Conservation (phyloP, 2,797 vertebrate genomes). For the Phoxinus dragarum region DNA sequence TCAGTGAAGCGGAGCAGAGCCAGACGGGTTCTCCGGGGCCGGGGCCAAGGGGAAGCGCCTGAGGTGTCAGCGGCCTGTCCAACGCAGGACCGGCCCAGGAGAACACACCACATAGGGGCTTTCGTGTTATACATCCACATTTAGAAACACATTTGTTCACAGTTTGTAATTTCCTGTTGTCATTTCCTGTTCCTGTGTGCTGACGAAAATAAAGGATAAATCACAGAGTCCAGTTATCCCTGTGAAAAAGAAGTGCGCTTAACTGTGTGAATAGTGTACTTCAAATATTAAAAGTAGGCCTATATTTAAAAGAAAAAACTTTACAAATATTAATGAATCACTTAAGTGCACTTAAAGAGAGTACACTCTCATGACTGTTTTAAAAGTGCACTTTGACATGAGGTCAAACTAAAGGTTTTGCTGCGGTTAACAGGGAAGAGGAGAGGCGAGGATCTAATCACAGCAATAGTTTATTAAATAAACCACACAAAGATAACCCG, state of each 20-base stretch:
- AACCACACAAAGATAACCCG: too few species aligned
- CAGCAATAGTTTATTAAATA: too few species aligned
- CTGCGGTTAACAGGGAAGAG: too few species aligned
- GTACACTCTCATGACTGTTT: not conserved
- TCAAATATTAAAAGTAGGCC: not conserved
- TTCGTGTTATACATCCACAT: not conserved
- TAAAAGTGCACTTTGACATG: not conserved
- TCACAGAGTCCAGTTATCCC: not conserved
- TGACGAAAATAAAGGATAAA: not conserved
- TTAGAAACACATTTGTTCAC: conserved; percentile 19
- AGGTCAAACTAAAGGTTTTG: not conserved
- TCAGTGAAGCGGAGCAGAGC: conserved; percentile 38
- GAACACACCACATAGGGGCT: not conserved
- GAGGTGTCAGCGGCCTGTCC: conserved; percentile 42
- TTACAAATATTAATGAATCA: not conserved
- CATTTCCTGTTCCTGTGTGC: not conserved
- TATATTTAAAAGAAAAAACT: not conserved
- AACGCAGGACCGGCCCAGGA: conserved; percentile 14
- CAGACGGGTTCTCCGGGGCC: conserved; percentile 48
- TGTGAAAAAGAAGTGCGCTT: not conserved
- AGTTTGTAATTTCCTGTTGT: not conserved
- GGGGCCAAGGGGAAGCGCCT: conserved; percentile 50
- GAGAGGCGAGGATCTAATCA: too few species aligned
- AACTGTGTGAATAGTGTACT: not conserved
- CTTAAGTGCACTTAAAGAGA: not conserved